Percentiles rank a stretch among this genome's conserved stretches.
Conservation (phyloP, 2,888 invertebrate species). For the Eurytoma adleriae region DNA sequence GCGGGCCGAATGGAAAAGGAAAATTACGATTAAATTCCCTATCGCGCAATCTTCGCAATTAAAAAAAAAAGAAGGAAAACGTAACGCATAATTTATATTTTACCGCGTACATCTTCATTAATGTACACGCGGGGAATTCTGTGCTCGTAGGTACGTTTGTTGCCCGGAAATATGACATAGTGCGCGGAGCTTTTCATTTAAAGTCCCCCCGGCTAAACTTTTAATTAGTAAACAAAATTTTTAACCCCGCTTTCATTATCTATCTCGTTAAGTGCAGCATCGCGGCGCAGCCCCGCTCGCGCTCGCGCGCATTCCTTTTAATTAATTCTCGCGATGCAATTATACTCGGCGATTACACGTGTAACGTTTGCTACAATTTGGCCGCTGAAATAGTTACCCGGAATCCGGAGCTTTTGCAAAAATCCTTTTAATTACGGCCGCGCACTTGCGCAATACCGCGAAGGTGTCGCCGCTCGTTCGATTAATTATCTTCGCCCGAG, state of each 20-base stretch:
- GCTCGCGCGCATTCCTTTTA: constrained; percentile 29
- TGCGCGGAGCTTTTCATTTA: constrained; percentile 7
- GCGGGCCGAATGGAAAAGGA: too few species aligned
- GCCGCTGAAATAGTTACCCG: background rate
- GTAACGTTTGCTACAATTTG: constrained; percentile 35
- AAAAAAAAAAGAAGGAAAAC: too few species aligned
- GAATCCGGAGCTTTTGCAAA: constrained; percentile 9
- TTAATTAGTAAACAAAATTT: constrained; percentile 47
- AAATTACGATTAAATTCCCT: too few species aligned
- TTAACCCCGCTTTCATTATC: constrained; percentile 38
- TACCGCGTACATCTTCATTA: too few species aligned
- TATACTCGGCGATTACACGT: constrained; percentile 28
- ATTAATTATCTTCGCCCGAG: constrained; percentile 2
- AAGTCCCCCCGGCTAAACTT: constrained; percentile 20
- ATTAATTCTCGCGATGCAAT: constrained; percentile 36
- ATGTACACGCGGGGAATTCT: too few species aligned
- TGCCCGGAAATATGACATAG: too few species aligned
- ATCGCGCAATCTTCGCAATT: too few species aligned
- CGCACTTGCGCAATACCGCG: background rate
- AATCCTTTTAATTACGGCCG: constrained; percentile 30
- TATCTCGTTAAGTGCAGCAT: constrained; percentile 36
- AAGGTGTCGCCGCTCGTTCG: constrained; percentile 9
- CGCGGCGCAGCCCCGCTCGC: background rate
- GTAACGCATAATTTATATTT: too few species aligned
- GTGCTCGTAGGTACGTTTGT: too few species aligned